Percentiles rank a stretch among this genome's conserved stretches.
Evolutionary conservation across 2,888 invertebrate genomes (phyloP).

Genomic region (Brenthis daphne): DNA sequence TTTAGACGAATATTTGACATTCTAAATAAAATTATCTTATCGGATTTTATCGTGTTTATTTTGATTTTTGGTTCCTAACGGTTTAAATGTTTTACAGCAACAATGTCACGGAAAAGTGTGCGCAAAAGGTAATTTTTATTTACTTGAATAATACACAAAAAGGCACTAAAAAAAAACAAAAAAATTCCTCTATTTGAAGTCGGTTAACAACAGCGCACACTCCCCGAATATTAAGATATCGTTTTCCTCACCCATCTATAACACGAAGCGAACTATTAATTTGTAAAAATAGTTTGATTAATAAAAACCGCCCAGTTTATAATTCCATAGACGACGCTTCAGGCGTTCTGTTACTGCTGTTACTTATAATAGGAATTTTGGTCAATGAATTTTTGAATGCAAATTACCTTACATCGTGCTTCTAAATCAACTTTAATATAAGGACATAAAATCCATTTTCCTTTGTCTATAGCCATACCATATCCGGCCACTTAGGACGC

Average conservation of each 20-base stretch:
- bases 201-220: neutral
- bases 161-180: too few species aligned
- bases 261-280: constrained; percentile 24
- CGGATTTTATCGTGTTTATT: too few species aligned
- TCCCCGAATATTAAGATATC: constrained; percentile 10
- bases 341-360: constrained; percentile 65
- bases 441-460: constrained; percentile 18
- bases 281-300: constrained; percentile 40
- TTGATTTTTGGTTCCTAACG: too few species aligned
- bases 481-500: constrained; percentile 73
- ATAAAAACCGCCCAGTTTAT: constrained; percentile 59
- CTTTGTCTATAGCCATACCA: constrained; percentile 45
- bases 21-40: too few species aligned
- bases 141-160: too few species aligned
- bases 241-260: neutral
- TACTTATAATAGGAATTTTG: constrained; percentile 71
- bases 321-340: constrained; percentile 61
- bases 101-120: too few species aligned
- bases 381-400: constrained; percentile 77
- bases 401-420: constrained; percentile 51
- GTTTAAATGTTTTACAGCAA: too few species aligned
- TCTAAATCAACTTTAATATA: constrained; percentile 42
- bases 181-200: too few species aligned
- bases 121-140: too few species aligned
- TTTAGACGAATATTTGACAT: too few species aligned